These are phyloP conservation scores for Neoaliturus tenellus DNA, from an alignment of 2,888 invertebrate species.

Conservation along the genomic window DNA sequence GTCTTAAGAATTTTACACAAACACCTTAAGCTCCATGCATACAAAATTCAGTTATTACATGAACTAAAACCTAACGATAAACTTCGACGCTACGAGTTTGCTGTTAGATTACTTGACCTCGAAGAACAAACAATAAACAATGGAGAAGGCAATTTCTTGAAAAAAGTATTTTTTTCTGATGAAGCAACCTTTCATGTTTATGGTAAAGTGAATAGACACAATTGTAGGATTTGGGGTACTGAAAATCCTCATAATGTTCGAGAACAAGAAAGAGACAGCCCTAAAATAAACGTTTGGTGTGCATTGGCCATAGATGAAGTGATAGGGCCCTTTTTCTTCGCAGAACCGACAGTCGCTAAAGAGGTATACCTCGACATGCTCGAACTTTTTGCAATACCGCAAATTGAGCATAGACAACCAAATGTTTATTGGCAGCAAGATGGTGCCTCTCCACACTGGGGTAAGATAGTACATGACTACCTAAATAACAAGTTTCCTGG, in stretches of 20 bases:
- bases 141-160: neutral
- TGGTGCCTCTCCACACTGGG: constrained; percentile 7
- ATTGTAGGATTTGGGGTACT: constrained; percentile 45
- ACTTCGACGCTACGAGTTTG: constrained; percentile 3
- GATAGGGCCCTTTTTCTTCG: neutral
- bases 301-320: constrained; percentile 32
- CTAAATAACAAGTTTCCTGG: neutral
- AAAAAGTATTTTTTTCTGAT: constrained; percentile 1
- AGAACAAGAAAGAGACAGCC: constrained; percentile 42
- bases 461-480: neutral
- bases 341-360: neutral
- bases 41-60: constrained; percentile 14
- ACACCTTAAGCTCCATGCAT: constrained; percentile 30
- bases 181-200: constrained; percentile 51
- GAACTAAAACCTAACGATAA: constrained; percentile 6
- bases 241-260: constrained; percentile 36
- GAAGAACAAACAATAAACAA: constrained; percentile 9
- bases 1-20: constrained; percentile 11
- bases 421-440: constrained; percentile 37
- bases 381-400: constrained; percentile 10
- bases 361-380: constrained; percentile 24
- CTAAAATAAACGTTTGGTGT: constrained; percentile 43
- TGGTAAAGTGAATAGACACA: constrained; percentile 38
- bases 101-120: neutral
- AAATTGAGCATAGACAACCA: constrained; percentile 33